Conservation (phyloP, 37 sponge, comb jelly and placozoan species). For the Agelas oroides region DNA sequence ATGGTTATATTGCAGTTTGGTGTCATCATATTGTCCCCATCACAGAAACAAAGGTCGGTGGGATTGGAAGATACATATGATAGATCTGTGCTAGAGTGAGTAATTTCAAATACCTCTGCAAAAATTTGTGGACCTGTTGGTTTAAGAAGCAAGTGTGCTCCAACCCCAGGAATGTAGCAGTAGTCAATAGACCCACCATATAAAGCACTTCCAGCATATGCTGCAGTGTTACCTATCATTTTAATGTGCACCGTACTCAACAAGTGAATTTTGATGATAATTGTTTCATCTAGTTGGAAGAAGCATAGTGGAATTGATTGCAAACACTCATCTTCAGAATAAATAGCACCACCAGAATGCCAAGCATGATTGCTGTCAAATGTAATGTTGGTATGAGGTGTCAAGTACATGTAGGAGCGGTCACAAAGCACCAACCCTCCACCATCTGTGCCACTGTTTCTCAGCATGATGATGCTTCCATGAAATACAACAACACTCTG, state of each 20-base stretch:
- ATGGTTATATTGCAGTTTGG: no score
- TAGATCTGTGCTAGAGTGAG: no score
- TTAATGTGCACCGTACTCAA: slow-evolving; percentile 2
- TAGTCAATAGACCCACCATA: slow-evolving; percentile 46
- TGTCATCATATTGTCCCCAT: no score
- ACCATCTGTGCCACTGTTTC: slow-evolving; percentile 19
- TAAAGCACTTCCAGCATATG: slow-evolving; percentile 20
- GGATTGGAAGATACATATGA: no score
- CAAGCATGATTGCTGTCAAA: slow-evolving; percentile 9
- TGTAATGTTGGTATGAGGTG: neutral
- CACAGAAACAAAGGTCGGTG: no score
- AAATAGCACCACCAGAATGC: slow-evolving; percentile 30
- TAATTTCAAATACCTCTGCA: no score
- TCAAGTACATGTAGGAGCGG: slow-evolving; percentile 2
- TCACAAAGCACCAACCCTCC: slow-evolving; percentile 27
- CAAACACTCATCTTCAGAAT: slow-evolving; percentile 5
- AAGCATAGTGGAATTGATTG: slow-evolving; percentile 32
- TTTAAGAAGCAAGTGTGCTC: no score
- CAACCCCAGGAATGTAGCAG: slow-evolving; percentile 3
- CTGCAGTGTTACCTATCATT: slow-evolving; percentile 16
- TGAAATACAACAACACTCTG: neutral
- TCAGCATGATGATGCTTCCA: neutral
- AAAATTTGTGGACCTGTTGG: no score
- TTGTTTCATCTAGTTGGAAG: slow-evolving; percentile 2
- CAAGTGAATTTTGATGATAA: neutral